Evolutionary conservation across 2,888 invertebrate species (phyloP), one percentile per base, ranked within the genome.

Genomic region (Drosophila atroscutellata): DNA sequence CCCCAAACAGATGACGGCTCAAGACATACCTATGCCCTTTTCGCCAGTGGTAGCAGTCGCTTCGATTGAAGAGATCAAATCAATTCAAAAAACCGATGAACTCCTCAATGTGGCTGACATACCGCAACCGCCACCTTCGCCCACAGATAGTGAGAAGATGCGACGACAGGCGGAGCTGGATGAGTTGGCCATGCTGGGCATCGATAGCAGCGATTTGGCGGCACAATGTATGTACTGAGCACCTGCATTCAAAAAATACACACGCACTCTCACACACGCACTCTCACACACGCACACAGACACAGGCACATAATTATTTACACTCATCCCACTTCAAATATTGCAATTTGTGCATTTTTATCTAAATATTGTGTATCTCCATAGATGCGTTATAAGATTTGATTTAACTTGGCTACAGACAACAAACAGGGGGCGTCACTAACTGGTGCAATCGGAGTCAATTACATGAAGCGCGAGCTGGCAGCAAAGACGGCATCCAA

Each of bases 151-250:
- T 79, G 89, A 92, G 93, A 94, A 93, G 94, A 91, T 92, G 94
- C 93, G 92, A 1, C 90, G 92, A 4, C 91, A 93, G 67, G 91
- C 92, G 90, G 96, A 94, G 85, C 93, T 94, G 82, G 96, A 96
- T 67, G 97, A 98, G 84, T 92, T 97, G 69, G 96, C 96, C 4
- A 95, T 98, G 96, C 94, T 98, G 59, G 98, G 98, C 1, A 97
- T 97, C 58, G 97, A 97, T 90, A 97, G 96, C 9, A 95, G 95
- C 37, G 97, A 98, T 91, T 91, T 93, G 91, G 93, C 93, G 30
- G 93, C 93, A 63, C 93, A 93, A 85, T 93, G 93, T 86, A 92
- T 93, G 84, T 93, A 90, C 82, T 49, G 39, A 18, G 47, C 61
- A 55, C 24, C 24, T 34, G 50, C 18, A 62, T 24, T 8, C 9